These are phyloP conservation scores for Masnerella sp. DNA, from an alignment of 2,888 invertebrate species.

Conservation along the genomic window DNA sequence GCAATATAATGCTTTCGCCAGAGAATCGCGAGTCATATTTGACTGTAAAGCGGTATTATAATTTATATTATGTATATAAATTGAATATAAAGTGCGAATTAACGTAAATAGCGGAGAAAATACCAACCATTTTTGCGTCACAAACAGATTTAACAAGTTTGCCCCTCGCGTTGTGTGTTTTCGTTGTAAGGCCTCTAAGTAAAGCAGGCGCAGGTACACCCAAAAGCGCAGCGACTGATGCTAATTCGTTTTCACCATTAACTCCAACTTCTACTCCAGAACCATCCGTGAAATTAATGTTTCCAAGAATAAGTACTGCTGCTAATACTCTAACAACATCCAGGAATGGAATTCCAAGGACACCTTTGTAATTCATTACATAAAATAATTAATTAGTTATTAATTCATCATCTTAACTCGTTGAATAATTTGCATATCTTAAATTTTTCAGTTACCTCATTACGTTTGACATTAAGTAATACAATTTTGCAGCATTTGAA, in stretches of 20 bases:
- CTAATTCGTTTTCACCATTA: slow-evolving; percentile 89
- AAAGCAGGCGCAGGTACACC: slow-evolving; percentile 87
- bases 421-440: too few species aligned
- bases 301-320: slow-evolving; percentile 93
- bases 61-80: too few species aligned
- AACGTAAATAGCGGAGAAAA: too few species aligned
- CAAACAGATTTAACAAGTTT: slow-evolving; percentile 89
- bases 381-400: too few species aligned
- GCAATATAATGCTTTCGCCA: slow-evolving; percentile 95
- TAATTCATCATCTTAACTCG: too few species aligned
- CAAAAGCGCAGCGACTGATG: slow-evolving; percentile 90
- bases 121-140: slow-evolving; percentile 85
- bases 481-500: too few species aligned
- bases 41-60: too few species aligned
- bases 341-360: slow-evolving; percentile 94
- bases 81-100: too few species aligned
- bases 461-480: too few species aligned
- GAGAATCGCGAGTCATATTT: slow-evolving; percentile 91
- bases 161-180: slow-evolving; percentile 88
- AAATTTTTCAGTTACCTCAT: too few species aligned
- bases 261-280: slow-evolving; percentile 87
- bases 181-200: slow-evolving; percentile 89
- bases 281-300: slow-evolving; percentile 92
- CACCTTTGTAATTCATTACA: slow-evolving; percentile 79
- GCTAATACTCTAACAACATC: slow-evolving; percentile 95